Conservation (phyloP, 2,888 invertebrate species). For the Coenonympha arcania region DNA sequence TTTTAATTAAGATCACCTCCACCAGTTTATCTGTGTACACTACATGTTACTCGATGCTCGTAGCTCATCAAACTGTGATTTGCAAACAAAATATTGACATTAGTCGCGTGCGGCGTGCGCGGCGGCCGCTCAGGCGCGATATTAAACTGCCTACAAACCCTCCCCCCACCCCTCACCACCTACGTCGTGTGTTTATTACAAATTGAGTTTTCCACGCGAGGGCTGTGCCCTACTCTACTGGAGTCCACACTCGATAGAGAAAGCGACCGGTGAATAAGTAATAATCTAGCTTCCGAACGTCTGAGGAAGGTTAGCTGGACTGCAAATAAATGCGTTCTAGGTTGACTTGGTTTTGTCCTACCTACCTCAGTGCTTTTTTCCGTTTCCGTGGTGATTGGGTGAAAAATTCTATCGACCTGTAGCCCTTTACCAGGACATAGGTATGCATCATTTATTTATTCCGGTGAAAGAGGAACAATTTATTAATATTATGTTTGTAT, state of each 20-base stretch:
- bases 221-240: neutral
- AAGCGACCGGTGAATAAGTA: neutral
- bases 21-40: neutral
- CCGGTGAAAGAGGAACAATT: too few relatives aligned
- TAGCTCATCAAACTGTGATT: neutral
- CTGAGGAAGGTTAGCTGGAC: too few relatives aligned
- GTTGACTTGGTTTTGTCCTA: too few relatives aligned
- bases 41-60: too few relatives aligned
- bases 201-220: neutral
- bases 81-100: constrained; percentile 1
- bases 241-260: neutral
- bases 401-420: neutral
- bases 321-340: too few relatives aligned
- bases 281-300: neutral
- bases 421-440: too few relatives aligned
- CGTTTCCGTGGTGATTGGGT: too few relatives aligned
- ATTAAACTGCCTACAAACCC: neutral
- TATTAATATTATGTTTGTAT: too few relatives aligned
- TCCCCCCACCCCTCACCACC: neutral
- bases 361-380: too few relatives aligned
- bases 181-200: neutral
- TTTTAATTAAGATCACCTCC: neutral
- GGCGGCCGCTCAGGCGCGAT: neutral
- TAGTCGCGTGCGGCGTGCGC: neutral
- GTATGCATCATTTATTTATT: too few relatives aligned